Evolutionary conservation across 2,797 vertebrate genomes (phyloP), one percentile per base, ranked within the genome.

Genomic region (Craterocephalus amniculus): DNA sequence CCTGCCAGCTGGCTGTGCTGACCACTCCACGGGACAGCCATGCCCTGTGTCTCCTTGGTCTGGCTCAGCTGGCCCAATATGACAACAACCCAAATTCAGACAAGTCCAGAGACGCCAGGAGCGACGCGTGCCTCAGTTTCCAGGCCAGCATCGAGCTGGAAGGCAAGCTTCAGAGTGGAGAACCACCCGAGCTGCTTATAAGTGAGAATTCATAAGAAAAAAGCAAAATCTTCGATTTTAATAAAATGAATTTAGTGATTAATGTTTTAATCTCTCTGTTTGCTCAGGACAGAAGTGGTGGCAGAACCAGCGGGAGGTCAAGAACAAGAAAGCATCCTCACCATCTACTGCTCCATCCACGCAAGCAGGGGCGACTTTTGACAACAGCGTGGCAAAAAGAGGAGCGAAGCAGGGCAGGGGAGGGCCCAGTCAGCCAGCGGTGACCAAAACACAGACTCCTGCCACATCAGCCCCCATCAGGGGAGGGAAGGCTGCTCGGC

Each of bases 131-230:
- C 58, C 88, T 92, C 72, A 92, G 91, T 86, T 91, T 94, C 81
- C 85, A 86, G 85, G 92, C 91, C 74, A 94, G 92, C 82, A 91
- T 94, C 4, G 83, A 81, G 63, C 70, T 93, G 71, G 93, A 94
- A 67, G 65, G 80, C 57, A 75, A 71, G 66, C 59, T 79, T 67
- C 78, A 85, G 63, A 73, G 57, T 1, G 88, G 93, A 75, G 72
- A 84, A 16, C 73, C 91, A 18, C 89, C 74, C 12, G 65, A 75
- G n/a, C 88, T 89, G 67, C 80, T 95, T 45, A 82, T 52, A 72
- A 87, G 92, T 94, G 87, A 90, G 40, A 43, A 43, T 24, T 52
- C 27, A 52, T 27, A 20, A 31, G 2, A 56, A 31, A 31, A 18
- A 29, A 18, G 7, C 29, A 7, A 32, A n/a, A 32, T 31, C n/a